Evolutionary conservation across 2,113 vertebrate genomes (phyloP), one percentile per base, ranked within the genome.

Genomic region (Gymnogyps californianus): DNA sequence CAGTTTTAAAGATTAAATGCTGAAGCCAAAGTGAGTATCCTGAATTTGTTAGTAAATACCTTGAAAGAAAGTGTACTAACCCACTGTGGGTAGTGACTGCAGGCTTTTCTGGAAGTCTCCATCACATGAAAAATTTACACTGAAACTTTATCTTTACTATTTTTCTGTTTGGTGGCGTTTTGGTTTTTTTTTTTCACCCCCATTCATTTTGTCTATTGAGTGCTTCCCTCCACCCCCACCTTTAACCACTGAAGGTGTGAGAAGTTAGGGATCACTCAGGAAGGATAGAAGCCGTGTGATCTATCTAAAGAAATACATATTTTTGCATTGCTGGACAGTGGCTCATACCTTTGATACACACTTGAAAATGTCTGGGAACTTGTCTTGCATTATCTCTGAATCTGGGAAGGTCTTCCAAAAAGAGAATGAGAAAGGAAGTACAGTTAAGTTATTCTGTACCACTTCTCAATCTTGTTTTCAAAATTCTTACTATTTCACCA

Each of bases 291-390:
- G 83, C 1, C 5, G 61, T 83, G 38, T 1, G 3, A 13, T 58
- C 7, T 29, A 14, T 80, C 22, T 42, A 21, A 85, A 72, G 40
- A 66, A 90, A 34, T 8, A 2, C 0, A 0, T 47, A 1, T 16
- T 29, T 57, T 65, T 83, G 32, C 29, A 3, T 49, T n/a, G 22
- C 21, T 62, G 11, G 42, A 4, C 32, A 28, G 44, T 49, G 61
- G 6, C 49, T 85, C 31, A 1, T 31, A 7, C 17, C n/a, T 85
- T 80, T 1, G 14, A 42, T 76, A 57, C 3, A 4, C 24, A 11
- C 8, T 67, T 65, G 52, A 28, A 80, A 76, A 44, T 3, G 1
- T 17, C 58, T 88, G 83, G 12, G 49, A 69, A 19, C 28, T 77
- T 72, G 6, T 31, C 52, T 71, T 58, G 25, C 16, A 0, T 88